Conservation (phyloP, 2,797 vertebrate species). For the Hapalemur alaotrensis region DNA sequence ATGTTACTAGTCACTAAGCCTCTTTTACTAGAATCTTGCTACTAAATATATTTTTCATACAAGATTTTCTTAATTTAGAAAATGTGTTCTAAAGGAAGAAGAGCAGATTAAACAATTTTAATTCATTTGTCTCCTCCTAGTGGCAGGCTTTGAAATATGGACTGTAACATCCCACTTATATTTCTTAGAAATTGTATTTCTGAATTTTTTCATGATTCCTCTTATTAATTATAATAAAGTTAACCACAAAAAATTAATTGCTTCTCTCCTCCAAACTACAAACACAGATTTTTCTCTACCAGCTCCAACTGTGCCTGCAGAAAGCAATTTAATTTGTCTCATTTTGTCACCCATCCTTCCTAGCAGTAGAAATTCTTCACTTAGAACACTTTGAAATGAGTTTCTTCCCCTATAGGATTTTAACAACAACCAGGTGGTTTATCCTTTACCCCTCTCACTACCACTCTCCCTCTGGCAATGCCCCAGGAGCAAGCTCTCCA, state of each 20-base stretch:
- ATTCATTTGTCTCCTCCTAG: slow-evolving; percentile 73
- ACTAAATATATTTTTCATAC: neutral
- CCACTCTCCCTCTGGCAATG: neutral
- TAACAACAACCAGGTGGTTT: neutral
- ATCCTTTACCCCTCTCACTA: neutral
- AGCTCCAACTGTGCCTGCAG: neutral
- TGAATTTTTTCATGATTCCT: neutral
- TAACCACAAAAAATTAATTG: neutral
- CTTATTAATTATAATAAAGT: neutral
- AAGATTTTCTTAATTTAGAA: slow-evolving; percentile 10
- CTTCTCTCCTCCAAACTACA: neutral
- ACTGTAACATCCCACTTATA: neutral
- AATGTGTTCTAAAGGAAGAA: neutral
- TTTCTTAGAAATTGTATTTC: neutral
- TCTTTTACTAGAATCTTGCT: slow-evolving; percentile 5
- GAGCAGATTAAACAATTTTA: neutral
- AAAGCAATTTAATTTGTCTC: neutral
- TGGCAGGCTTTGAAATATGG: slow-evolving; percentile 49
- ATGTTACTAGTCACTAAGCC: neutral
- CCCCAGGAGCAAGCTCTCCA: neutral
- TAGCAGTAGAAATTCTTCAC: neutral
- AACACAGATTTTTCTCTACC: neutral
- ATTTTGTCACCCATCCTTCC: neutral
- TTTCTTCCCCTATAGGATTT: neutral
- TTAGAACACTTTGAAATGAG: neutral